phyloP scores from a whole-genome alignment of 2,888 invertebrate genomes.

The Scaptomyza polygonia region DNA sequence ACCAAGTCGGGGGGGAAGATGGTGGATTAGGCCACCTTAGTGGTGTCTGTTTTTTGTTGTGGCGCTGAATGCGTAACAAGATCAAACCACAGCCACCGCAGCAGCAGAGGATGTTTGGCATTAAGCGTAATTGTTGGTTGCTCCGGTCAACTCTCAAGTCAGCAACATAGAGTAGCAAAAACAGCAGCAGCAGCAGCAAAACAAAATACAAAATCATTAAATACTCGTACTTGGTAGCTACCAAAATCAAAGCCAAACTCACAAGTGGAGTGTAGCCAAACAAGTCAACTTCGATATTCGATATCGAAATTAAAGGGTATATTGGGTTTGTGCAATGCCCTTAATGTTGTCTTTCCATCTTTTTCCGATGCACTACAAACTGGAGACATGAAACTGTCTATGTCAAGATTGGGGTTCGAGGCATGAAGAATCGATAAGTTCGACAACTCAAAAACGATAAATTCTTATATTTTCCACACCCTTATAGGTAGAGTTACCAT shows the following conservation, averaged over 20 bases:
- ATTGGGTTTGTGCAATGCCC: too few species aligned
- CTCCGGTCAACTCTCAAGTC: constrained; percentile 21
- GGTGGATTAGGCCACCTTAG: constrained; percentile 46
- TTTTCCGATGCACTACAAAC: too few species aligned
- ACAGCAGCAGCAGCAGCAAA: constrained; percentile 15
- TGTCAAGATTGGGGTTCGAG: too few species aligned
- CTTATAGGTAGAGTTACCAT: too few species aligned
- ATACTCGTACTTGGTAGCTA: constrained; percentile 67
- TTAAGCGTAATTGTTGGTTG: constrained; percentile 78
- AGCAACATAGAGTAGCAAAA: constrained; percentile 10
- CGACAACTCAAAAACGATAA: too few species aligned
- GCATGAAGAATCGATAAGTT: too few species aligned
- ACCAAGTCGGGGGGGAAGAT: not conserved
- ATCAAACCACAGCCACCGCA: constrained; percentile 78
- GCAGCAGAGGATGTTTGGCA: constrained; percentile 78
- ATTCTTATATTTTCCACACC: too few species aligned
- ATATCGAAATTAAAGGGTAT: too few species aligned
- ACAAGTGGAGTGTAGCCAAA: constrained; percentile 74
- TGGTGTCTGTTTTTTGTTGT: constrained; percentile 2
- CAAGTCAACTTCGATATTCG: constrained; percentile 60
- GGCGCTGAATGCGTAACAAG: constrained; percentile 73
- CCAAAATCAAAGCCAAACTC: constrained; percentile 76
- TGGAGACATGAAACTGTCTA: too few species aligned
- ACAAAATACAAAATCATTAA: constrained; percentile 73
- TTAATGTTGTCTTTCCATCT: too few species aligned